A percentile compares a stretch with the other conserved stretches of the same genome.
Evolutionary conservation across 2,113 vertebrate genomes (phyloP).

Genomic region (Antechinus flavipes): DNA sequence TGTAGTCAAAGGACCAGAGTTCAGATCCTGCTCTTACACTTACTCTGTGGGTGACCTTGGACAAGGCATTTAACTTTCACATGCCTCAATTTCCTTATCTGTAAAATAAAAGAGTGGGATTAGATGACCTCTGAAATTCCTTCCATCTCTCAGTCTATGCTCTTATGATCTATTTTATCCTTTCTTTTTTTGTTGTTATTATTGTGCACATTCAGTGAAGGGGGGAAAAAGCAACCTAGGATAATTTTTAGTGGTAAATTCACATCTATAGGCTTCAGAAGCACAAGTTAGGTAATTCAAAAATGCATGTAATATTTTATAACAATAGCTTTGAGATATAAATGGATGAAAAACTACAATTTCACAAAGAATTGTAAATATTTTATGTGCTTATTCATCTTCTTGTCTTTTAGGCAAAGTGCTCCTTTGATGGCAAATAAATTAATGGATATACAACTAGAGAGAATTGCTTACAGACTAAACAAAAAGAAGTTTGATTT

Average conservation of each 20-base stretch:
- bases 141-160: neutral
- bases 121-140: neutral
- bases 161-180: neutral
- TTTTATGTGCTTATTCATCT: neutral
- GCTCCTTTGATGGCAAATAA: neutral
- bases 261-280: neutral
- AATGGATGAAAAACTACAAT: neutral
- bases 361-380: neutral
- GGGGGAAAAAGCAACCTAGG: neutral
- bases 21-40: neutral
- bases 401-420: neutral
- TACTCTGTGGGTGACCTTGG: neutral
- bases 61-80: neutral
- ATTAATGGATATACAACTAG: neutral
- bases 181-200: neutral
- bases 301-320: neutral
- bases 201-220: neutral
- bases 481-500: neutral
- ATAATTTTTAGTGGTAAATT: neutral
- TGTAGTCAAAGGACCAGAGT: neutral
- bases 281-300: neutral
- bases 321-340: neutral
- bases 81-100: neutral
- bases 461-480: neutral
- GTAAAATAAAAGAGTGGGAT: neutral